Evolutionary conservation across 2,888 invertebrate genomes (phyloP), one percentile per base, ranked within the genome.

Genomic region (Mystacides longicornis): DNA sequence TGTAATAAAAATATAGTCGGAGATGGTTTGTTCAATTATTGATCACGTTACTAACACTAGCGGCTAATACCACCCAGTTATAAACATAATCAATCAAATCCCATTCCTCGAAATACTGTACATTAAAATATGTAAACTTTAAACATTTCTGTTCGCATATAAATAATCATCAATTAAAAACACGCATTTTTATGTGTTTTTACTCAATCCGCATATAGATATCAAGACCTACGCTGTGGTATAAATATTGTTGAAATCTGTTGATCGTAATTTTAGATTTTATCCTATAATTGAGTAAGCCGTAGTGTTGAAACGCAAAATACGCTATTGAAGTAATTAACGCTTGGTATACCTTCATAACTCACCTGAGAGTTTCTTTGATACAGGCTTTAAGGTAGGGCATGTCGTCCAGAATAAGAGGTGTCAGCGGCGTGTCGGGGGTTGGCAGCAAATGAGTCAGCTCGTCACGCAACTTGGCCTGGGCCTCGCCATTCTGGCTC

Each of bases 301-400:
- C 31, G 14, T 31, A 31, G 7, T 14, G 31, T 31, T 31, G 31
- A 9, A n/a, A n/a, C n/a, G n/a, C n/a, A 9, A 31, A 31, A 31
- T 14, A 31, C 14, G 14, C 7, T 31, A 14, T 31, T 9, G 31
- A 31, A 31, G 14, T 31, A 31, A 31, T 31, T 31, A 14, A 9
- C 9, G 5, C 16, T 43, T 43, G 27, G 2, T 22, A n/a, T n/a
- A n/a, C n/a, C n/a, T 27, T 27, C 5, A 27, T 54, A 19, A 51
- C 69, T 66, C 67, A 85, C 86, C 88, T 78, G 64, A 88, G 70
- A 1, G 87, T 82, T 72, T 89, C 89, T 68, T 87, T 89, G 60
- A 89, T 82, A 66, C 87, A 89, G 20, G 88, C 87, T 64, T 81
- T 81, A 55, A 89, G 74, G 69, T 85, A 89, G 23, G 83, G 82